Conservation (phyloP, 2,888 invertebrate genomes). For the Bombylius major region DNA sequence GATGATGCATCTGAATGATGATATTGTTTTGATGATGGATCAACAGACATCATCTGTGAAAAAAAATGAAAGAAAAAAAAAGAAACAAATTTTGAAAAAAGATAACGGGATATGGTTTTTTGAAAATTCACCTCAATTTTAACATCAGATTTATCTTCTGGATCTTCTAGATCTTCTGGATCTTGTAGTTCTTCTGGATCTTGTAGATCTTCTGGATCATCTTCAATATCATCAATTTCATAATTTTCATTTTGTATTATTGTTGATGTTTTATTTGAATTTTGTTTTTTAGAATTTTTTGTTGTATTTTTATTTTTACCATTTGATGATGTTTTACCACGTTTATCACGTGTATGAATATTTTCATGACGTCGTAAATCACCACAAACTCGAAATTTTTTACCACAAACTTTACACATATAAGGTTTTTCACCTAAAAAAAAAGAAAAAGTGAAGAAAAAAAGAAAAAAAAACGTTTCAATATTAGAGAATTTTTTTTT, state of each 20-base stretch:
- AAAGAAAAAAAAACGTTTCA: background rate
- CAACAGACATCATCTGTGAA: background rate
- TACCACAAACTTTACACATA: conserved; percentile 61
- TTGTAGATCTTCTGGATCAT: background rate
- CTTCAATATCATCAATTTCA: no score
- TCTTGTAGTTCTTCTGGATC: background rate
- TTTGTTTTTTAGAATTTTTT: background rate
- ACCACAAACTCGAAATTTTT: conserved; percentile 68
- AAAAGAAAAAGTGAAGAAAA: conserved; percentile 1
- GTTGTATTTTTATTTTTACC: background rate
- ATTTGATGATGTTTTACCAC: background rate
- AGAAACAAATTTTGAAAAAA: no score
- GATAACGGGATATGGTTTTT: no score
- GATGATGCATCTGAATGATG: background rate
- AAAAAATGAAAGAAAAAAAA: background rate
- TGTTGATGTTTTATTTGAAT: no score
- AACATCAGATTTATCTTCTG: background rate
- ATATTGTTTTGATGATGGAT: background rate
- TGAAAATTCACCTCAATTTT: background rate
- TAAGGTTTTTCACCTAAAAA: conserved; percentile 61
- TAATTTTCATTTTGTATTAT: no score
- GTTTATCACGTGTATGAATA: conserved; percentile 44
- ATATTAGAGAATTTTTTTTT: background rate
- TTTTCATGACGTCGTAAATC: conserved; percentile 71
- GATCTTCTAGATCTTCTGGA: background rate